Evolutionary conservation across 2,113 vertebrate genomes (phyloP).

Genomic region (Odocoileus virginianus): DNA sequence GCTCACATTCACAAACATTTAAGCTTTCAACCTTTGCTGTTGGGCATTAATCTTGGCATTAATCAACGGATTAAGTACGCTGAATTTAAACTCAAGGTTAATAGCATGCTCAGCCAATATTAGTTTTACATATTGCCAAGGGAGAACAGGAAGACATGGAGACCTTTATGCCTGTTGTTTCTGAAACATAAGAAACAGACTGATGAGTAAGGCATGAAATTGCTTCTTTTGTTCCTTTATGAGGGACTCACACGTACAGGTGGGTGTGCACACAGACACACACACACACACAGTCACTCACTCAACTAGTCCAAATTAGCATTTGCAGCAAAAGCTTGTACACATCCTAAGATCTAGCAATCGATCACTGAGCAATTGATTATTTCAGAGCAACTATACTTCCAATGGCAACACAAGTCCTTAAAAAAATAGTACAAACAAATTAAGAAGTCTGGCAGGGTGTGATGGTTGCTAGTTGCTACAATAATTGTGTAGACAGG

Average conservation of each 20-base stretch:
- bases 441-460: slow-evolving; percentile 23
- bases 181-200: slow-evolving; percentile 56
- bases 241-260: background rate
- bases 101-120: slow-evolving; percentile 79
- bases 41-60: slow-evolving; percentile 83
- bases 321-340: slow-evolving; percentile 39
- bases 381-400: background rate
- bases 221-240: slow-evolving; percentile 45
- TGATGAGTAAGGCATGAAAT: slow-evolving; percentile 52
- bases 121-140: slow-evolving; percentile 79
- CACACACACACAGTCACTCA: background rate
- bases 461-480: background rate
- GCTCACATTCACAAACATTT: slow-evolving; percentile 82
- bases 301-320: background rate
- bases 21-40: slow-evolving; percentile 81
- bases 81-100: slow-evolving; percentile 83
- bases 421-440: background rate
- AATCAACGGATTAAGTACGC: slow-evolving; percentile 81
- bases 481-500: slow-evolving; percentile 4
- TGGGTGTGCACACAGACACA: no score
- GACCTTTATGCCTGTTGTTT: slow-evolving; percentile 64
- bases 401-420: background rate
- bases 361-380: slow-evolving; percentile 5
- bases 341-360: slow-evolving; percentile 13
- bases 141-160: slow-evolving; percentile 59